Base-by-base conservation (phyloP, 1,140 invertebrate genomes). In the Ceratitis capitata region DNA sequence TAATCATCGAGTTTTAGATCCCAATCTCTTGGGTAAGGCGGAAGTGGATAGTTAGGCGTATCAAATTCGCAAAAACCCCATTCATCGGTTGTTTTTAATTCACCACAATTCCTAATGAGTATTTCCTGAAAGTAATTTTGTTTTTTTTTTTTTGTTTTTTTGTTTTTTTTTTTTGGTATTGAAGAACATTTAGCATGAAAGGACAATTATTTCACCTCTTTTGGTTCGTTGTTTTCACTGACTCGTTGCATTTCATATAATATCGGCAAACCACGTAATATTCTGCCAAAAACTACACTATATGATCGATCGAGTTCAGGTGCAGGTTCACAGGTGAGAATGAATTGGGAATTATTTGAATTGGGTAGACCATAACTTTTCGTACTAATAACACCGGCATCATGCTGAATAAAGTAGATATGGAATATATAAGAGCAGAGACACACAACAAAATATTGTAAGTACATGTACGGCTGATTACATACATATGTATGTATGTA, bases 291-390 rank as follows among this genome's bases (percentile, higher is more conserved):
- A 7, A 99, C 98, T 26, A 99, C 98, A 89, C 99, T 98, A n/a
- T n/a, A n/a, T 92, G 96, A 96, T 87, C 96, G 96, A 92, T 99
- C 98, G 87, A 99, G 93, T 98, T 98, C 99, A 7, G 94, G 93
- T 10, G 98, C 99, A 91, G 98, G 98, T n/a, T 95, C 96, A 83
- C 97, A 98, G 89, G 97, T 98, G 87, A 99, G 95, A 93, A 99
- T 99, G 93, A 99, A 99, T 92, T 99, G 98, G 56, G 97, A 98
- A 83, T 98, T 98, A 91, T 99, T 99, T 87, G 98, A 98, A 92
- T 98, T 96, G 51, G 97, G 95, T 56, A n/a, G 7, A 16, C 98
- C 98, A 89, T 97, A 97, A 92, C 98, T 98, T 39, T 97, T 98
- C 97, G 98, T 98, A 2, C 97, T 98, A 85, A 98, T 92, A 51